Percentiles rank a stretch among this genome's conserved stretches.
Conservation (phyloP, 2,113 vertebrate species). For the Mellivora capensis region DNA sequence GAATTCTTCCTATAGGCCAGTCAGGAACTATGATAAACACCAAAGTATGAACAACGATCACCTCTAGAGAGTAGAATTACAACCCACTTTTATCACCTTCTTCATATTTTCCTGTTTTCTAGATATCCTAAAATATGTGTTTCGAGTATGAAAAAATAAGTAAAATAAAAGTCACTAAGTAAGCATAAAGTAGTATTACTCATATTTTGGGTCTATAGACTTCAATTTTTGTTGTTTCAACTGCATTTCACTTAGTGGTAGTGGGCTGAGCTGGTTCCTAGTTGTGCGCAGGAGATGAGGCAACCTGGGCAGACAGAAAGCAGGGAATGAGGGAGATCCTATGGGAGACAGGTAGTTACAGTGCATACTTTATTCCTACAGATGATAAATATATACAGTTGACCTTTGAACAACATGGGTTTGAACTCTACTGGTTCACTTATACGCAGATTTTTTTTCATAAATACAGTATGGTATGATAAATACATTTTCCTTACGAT, state of each 20-base stretch:
- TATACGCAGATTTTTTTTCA: neutral
- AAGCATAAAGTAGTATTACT: neutral
- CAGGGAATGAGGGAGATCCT: neutral
- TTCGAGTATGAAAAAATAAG: neutral
- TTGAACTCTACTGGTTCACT: neutral
- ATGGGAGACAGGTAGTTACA: neutral
- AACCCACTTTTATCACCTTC: neutral
- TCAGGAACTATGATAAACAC: neutral
- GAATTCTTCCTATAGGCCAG: neutral
- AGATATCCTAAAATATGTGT: neutral
- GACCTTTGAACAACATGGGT: neutral
- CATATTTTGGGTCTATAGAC: neutral
- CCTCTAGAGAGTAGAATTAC: neutral
- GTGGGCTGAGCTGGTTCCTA: neutral
- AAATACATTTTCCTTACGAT: neutral
- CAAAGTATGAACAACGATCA: neutral
- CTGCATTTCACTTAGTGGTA: neutral
- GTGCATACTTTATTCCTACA: neutral
- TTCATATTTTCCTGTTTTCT: neutral
- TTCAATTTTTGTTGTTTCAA: neutral
- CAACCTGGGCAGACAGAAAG: neutral
- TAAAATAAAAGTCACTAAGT: neutral
- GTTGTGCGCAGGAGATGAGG: neutral
- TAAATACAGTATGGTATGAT: neutral
- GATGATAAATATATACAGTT: neutral